A percentile compares a stretch with the other conserved stretches of the same genome.
Conservation (phyloP, 2,888 invertebrate genomes). For the Brachyopa scutellaris region DNA sequence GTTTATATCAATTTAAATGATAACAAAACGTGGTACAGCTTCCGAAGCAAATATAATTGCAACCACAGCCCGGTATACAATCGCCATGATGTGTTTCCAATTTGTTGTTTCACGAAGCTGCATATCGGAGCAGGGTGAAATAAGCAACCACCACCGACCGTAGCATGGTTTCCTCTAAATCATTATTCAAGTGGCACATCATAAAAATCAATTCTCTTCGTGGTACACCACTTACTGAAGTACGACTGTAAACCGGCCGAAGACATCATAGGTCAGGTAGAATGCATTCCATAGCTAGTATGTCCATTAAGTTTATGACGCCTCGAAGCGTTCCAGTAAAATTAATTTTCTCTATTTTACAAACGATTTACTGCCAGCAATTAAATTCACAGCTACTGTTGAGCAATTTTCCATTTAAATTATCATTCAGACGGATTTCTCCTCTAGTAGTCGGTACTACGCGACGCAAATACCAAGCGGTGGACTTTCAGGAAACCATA, state of each 20-base stretch:
- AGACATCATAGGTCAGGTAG: slow-evolving; percentile 3
- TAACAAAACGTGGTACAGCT: neutral
- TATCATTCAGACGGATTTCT: slow-evolving; percentile 9
- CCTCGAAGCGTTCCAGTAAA: slow-evolving; percentile 70
- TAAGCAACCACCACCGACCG: slow-evolving; percentile 2
- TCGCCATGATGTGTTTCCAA: slow-evolving; percentile 2
- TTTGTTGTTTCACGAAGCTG: neutral
- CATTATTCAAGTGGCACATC: slow-evolving; percentile 68
- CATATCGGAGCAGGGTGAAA: neutral
- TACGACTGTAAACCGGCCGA: no score
- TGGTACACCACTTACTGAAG: no score
- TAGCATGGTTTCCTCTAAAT: slow-evolving; percentile 34
- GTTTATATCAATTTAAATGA: slow-evolving; percentile 3
- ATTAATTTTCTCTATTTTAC: slow-evolving; percentile 72
- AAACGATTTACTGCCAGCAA: slow-evolving; percentile 64
- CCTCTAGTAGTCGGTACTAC: neutral
- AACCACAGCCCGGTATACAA: slow-evolving; percentile 7
- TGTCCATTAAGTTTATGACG: slow-evolving; percentile 63
- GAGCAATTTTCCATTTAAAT: slow-evolving; percentile 61
- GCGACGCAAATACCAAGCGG: neutral
- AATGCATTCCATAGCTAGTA: neutral
- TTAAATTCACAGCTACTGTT: slow-evolving; percentile 71
- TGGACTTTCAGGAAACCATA: neutral
- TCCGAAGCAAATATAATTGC: slow-evolving; percentile 1
- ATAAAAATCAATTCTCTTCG: slow-evolving; percentile 45